Conservation (phyloP, 2,797 vertebrate species). For the Danio jaintianensis region DNA sequence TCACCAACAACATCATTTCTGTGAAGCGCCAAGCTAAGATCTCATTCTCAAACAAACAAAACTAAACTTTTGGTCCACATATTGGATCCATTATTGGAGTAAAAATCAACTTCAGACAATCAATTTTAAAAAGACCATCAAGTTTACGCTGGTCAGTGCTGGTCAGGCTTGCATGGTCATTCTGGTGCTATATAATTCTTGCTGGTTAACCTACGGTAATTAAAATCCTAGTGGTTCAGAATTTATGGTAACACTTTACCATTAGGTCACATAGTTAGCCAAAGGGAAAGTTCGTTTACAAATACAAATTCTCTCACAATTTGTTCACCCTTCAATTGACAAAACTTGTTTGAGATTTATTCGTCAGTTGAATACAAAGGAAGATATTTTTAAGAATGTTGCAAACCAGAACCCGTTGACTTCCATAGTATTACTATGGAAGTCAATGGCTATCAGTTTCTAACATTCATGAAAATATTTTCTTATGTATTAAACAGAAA, state of each 20-base stretch:
- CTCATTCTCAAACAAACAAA: neutral
- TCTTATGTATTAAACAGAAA: too few species aligned
- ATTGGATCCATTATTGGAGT: neutral
- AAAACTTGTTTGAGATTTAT: too few species aligned
- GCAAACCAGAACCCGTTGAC: too few species aligned
- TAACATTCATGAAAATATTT: too few species aligned
- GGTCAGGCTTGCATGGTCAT: neutral
- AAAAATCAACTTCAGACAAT: neutral
- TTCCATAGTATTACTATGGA: too few species aligned
- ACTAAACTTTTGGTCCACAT: neutral
- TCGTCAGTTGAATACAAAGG: too few species aligned
- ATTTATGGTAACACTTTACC: neutral
- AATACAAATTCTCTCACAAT: too few species aligned
- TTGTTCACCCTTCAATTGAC: too few species aligned
- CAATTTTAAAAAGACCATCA: neutral
- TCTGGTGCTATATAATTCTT: neutral
- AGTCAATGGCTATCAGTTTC: too few species aligned
- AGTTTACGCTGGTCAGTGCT: slow-evolving; percentile 3
- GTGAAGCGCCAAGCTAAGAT: slow-evolving; percentile 7
- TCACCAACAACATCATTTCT: neutral
- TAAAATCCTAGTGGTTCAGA: neutral
- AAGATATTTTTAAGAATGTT: too few species aligned
- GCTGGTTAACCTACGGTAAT: slow-evolving; percentile 4
- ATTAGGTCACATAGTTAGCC: too few species aligned
- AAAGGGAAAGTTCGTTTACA: too few species aligned